Evolutionary conservation across 2,113 vertebrate genomes (phyloP), one percentile per base, ranked within the genome.

Genomic region (Calidris pugnax): DNA sequence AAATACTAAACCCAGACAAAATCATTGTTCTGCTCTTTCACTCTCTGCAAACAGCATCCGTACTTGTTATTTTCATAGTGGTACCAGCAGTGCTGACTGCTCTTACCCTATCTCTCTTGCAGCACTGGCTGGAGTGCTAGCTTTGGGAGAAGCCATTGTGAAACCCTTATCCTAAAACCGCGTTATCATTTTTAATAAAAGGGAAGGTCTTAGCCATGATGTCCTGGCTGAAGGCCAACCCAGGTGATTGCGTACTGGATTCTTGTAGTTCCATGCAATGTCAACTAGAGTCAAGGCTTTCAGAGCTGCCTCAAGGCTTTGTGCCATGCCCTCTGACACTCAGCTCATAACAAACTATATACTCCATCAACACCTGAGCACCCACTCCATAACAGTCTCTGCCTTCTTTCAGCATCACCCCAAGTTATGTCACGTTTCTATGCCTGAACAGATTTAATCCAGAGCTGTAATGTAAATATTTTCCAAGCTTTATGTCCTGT

Each of bases 391-490:
- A 79, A 62, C 16, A 28, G 37, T 43, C 30, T 92, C 83, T 93
- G 76, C 53, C 86, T 93, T 95, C 64, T 80, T 95, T 95, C 63
- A 91, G 16, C 41, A 55, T 95, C 89, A 89, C 80, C 35, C 77
- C 47, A 79, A 82, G 60, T 55, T 57, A 73, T 20, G 51, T 74
- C 73, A 86, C 12, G 45, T 87, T 95, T 93, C 75, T 88, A 35
- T 75, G 22, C 39, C n/a, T 60, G 50, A 84, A 39, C 26, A 84
- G 62, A 80, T 85, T 86, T 81, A 91, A 39, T 59, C 32, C 83
- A 92, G 80, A 87, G 14, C 59, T 87, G 71, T 67, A 93, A 95
- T 66, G 37, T 81, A 91, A 96, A 86, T 85, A 88, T 93, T 96
- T 95, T 62, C 16, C 47, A 62, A 94, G 15, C 26, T 93, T 85